Conservation (phyloP, 2,113 vertebrate genomes). For the Callospermophilus lateralis region DNA sequence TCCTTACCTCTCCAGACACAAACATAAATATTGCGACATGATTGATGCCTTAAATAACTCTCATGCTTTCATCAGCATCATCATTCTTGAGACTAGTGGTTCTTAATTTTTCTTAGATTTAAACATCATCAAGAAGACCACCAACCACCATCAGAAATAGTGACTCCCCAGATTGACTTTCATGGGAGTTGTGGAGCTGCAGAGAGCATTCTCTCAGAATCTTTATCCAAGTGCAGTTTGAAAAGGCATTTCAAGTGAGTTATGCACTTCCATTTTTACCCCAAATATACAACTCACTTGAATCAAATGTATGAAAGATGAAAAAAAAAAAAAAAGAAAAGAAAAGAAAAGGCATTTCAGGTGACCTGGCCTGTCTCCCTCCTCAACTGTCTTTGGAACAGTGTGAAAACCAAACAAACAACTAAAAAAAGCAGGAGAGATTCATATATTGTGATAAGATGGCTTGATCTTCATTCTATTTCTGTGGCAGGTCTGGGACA, state of each 20-base stretch:
- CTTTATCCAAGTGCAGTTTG: not conserved
- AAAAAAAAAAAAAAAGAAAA: too few species aligned
- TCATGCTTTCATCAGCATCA: not conserved
- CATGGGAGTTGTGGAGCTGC: rapidly evolving
- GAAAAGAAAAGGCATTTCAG: not conserved
- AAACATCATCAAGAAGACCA: not conserved
- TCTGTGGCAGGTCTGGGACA: not conserved
- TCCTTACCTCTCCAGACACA: not conserved
- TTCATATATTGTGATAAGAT: not conserved
- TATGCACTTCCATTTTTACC: too few species aligned
- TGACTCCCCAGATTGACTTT: not conserved
- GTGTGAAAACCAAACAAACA: not conserved
- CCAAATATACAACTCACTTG: too few species aligned
- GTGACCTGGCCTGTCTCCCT: too few species aligned
- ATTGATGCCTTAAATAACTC: not conserved
- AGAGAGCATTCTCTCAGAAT: not conserved
- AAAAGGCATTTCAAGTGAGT: not conserved
- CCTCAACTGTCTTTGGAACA: not conserved
- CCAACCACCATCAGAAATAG: not conserved
- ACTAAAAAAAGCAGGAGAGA: not conserved
- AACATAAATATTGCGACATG: not conserved
- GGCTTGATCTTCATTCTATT: not conserved
- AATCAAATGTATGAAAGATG: too few species aligned
- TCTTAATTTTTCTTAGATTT: not conserved
- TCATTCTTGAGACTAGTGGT: not conserved